Evolutionary conservation across 1,140 invertebrate genomes (phyloP), one percentile per base, ranked within the genome.

Genomic region (Cataglyphis hispanica): DNA sequence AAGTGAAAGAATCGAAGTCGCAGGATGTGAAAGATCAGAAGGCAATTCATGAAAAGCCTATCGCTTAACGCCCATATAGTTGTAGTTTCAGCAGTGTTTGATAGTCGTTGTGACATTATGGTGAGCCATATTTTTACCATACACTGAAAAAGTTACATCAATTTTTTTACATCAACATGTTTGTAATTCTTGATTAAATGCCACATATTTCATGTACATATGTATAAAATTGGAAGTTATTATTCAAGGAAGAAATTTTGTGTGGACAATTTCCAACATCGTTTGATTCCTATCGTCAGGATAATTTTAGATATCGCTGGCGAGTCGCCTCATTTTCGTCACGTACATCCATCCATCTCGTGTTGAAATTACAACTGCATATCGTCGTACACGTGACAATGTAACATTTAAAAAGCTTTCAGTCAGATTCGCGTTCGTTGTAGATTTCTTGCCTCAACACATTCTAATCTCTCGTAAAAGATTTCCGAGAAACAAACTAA

Each of bases 21-120:
- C 2, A 27, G 25, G 6, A 11, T 1, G 2, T 56, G 22, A 40
- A 81, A 66, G 43, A 66, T 74, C 61, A 53, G 37, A 72, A 56
- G 50, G 22, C 86, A 86, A 86, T 86, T 87, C 69, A 81, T 58
- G 86, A 56, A 22, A 43, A 27, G 66, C 46, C 80, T 50, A 61
- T 85, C 58, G 74, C 40, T 88, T 61, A 56, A 31, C 46, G 63
- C 66, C 78, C 16, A 50, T 69, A 88, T 85, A 88, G 67, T 67
- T 88, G 90, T 86, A 88, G 85, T 85, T 81, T 90, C 90, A 86
- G 90, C 87, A 83, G 70, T 66, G 67, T 58, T 91, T 84, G 85
- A 56, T 86, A 87, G 84, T 85, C 53, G 72, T 89, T 86, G 84
- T 60, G 78, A 92, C 84, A 81, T 91, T 89, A 88, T 80, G 89